Conservation (phyloP, 1,140 invertebrate genomes). For the Caerostris darwini region DNA sequence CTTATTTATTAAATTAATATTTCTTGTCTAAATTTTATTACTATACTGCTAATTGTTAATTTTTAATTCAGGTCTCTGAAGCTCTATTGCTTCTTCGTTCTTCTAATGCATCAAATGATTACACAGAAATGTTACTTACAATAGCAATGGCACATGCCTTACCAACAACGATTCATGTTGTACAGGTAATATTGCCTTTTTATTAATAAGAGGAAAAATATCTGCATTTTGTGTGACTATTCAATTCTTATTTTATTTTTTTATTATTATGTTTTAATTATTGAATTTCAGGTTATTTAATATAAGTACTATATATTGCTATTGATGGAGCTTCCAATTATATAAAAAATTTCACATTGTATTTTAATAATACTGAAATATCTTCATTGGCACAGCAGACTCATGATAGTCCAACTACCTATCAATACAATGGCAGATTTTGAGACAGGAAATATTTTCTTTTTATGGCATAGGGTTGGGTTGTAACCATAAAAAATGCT, state of each 20-base stretch:
- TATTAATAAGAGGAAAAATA: neutral
- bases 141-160: constrained; percentile 91
- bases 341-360: too few species aligned
- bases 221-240: neutral
- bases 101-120: constrained; percentile 81
- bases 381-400: too few species aligned
- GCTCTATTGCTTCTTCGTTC: constrained; percentile 88
- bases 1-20: neutral
- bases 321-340: too few species aligned
- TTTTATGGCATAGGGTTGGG: too few species aligned
- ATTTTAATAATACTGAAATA: too few species aligned
- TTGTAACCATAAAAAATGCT: too few species aligned
- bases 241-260: neutral
- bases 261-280: neutral
- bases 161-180: constrained; percentile 88
- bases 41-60: neutral
- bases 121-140: constrained; percentile 86
- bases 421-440: too few species aligned
- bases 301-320: too few species aligned
- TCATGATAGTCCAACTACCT: too few species aligned
- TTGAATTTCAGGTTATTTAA: too few species aligned
- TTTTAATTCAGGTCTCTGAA: constrained; percentile 85
- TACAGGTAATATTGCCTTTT: constrained; percentile 84
- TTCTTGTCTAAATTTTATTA: neutral
- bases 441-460: too few species aligned